phyloP scores from a whole-genome alignment of 2,113 vertebrate species.

The Hemichromis elongatus region DNA sequence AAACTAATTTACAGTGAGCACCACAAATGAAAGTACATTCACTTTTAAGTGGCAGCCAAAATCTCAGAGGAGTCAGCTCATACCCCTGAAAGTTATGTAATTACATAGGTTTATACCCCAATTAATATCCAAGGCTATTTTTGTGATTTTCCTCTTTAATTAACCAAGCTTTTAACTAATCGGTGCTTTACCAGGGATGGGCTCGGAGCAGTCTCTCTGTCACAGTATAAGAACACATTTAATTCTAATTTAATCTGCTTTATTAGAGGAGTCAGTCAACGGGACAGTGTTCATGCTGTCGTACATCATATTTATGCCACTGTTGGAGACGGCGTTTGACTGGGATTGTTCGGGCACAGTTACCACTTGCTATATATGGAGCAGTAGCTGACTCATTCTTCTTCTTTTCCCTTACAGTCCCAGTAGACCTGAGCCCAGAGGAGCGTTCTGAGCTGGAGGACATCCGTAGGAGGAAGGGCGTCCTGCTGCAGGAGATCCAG shows the following conservation, averaged over 20 bases:
- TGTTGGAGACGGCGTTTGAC: neutral
- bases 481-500: constrained; percentile 88
- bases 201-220: neutral
- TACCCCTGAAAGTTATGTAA: neutral
- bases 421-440: constrained; percentile 87
- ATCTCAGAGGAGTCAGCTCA: neutral
- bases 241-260: neutral
- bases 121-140: neutral
- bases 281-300: neutral
- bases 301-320: neutral
- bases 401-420: constrained; percentile 69
- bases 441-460: constrained; percentile 89
- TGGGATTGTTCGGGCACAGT: neutral
- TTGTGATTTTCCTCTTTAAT: neutral
- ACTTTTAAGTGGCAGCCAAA: neutral
- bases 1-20: neutral
- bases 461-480: constrained; percentile 86
- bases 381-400: constrained; percentile 13
- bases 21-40: neutral
- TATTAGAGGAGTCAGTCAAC: neutral
- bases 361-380: neutral
- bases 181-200: neutral
- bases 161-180: neutral
- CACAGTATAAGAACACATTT: neutral
- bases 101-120: neutral